Evolutionary conservation across 2,888 invertebrate species (phyloP), one percentile per base, ranked within the genome.

Genomic region (Odontocolon sp.): DNA sequence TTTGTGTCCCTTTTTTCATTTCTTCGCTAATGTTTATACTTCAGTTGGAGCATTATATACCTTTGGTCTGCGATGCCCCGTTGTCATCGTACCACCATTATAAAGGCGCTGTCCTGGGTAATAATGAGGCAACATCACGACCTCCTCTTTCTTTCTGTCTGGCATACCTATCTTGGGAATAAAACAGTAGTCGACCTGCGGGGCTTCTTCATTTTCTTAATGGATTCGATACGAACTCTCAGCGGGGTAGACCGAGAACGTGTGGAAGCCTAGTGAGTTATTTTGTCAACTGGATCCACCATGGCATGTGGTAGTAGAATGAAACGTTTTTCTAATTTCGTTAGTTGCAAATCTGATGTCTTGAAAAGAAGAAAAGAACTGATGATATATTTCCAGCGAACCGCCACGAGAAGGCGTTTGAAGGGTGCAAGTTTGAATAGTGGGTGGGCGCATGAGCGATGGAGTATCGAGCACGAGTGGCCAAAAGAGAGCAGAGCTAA

Each of bases 131-230:
- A 36, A 57, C 47, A 73, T 69, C 59, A 45, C 63, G 40, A 57
- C 63, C 50, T 70, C 52, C 47, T 8, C 31, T n/a, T n/a, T n/a
- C n/a, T n/a, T n/a, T n/a, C n/a, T n/a, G n/a, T 50, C 40, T 47
- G 59, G 38, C 38, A 57, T 36, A 64, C 57, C 33, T 16, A 38
- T 33, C 31, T 70, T 45, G 40, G 64, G 57, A 59, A 75, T 45
- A 61, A 45, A 74, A 50, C 52, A 33, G 31, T 31, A 38, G 56
- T 23, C 52, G 31, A 18, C 16, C n/a, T 16, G 38, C 23, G 42
- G 38, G 54, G 54, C 42, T 59, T 80, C 79, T 85, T 85, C 86
- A 87, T 86, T 86, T 85, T 81, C 82, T 80, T 87, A 86, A 86
- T 87, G 86, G 86, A 87, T 86, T 71, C 61, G 63, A 67, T 57